These are phyloP conservation scores for Lucilia cuprina DNA, from an alignment of 1,140 invertebrate species.

Conservation along the genomic window DNA sequence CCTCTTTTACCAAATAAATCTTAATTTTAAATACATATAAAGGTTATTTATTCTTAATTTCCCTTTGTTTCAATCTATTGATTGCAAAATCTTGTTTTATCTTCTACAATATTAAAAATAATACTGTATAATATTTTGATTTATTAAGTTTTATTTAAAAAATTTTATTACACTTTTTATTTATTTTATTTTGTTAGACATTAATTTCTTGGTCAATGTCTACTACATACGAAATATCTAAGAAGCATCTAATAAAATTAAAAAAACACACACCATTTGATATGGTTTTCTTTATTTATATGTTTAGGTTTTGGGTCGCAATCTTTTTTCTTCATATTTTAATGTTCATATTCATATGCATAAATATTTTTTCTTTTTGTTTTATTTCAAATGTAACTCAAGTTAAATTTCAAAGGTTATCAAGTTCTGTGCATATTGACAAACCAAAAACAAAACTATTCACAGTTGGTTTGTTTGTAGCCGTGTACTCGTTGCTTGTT, in stretches of 20 bases:
- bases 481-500: background rate
- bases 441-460: slow-evolving; percentile 14
- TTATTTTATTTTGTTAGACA: background rate
- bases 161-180: background rate
- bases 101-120: background rate
- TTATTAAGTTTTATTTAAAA: background rate
- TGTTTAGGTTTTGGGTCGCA: background rate
- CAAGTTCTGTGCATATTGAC: slow-evolving; percentile 23
- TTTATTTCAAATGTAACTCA: slow-evolving; percentile 19
- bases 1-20: too few species aligned
- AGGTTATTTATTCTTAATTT: background rate
- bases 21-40: background rate
- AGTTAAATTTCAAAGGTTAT: slow-evolving; percentile 26
- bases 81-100: background rate
- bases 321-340: background rate
- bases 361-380: background rate
- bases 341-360: background rate
- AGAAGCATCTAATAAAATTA: background rate
- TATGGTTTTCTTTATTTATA: background rate
- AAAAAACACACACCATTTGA: background rate
- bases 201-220: slow-evolving; percentile 20
- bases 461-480: background rate
- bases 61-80: background rate
- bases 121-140: background rate
- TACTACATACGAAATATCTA: slow-evolving; percentile 14